Conservation (phyloP, 2,113 vertebrate species). For the Scartelaos histophorus region DNA sequence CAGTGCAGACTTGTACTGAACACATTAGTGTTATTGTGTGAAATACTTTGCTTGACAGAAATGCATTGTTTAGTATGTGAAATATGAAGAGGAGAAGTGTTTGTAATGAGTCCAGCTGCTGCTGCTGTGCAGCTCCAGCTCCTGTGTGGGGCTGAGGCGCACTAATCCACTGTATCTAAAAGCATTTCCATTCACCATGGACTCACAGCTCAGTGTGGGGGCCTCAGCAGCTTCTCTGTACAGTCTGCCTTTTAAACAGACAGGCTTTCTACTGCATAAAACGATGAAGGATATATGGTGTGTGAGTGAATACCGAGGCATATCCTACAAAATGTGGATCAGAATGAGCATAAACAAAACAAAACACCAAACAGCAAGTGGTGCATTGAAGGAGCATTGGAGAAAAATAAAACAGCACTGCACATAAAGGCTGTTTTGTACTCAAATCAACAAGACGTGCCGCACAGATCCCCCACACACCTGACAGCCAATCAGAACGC, state of each 20-base stretch:
- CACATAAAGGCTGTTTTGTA: too few relatives aligned
- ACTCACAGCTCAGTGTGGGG: not conserved
- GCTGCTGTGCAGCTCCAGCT: not conserved
- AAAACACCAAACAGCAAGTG: too few relatives aligned
- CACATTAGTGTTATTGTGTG: too few relatives aligned
- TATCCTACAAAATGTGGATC: too few relatives aligned
- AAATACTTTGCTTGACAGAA: too few relatives aligned
- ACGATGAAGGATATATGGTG: not conserved
- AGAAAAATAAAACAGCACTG: too few relatives aligned
- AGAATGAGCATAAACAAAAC: too few relatives aligned
- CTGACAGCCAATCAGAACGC: too few relatives aligned
- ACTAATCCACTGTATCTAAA: slow-evolving; percentile 3
- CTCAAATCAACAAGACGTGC: too few relatives aligned
- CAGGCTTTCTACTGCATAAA: not conserved
- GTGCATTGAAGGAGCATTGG: too few relatives aligned
- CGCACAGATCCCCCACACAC: too few relatives aligned
- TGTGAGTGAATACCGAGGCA: not conserved
- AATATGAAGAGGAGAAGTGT: not conserved
- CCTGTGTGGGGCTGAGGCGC: not conserved
- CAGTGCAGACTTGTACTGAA: too few relatives aligned
- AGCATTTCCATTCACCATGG: not conserved
- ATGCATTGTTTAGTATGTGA: not conserved
- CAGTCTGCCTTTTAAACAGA: not conserved
- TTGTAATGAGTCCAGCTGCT: not conserved
- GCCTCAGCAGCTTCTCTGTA: not conserved